Evolutionary conservation across 2,888 invertebrate genomes (phyloP), one percentile per base, ranked within the genome.

Genomic region (Andrena marginata): DNA sequence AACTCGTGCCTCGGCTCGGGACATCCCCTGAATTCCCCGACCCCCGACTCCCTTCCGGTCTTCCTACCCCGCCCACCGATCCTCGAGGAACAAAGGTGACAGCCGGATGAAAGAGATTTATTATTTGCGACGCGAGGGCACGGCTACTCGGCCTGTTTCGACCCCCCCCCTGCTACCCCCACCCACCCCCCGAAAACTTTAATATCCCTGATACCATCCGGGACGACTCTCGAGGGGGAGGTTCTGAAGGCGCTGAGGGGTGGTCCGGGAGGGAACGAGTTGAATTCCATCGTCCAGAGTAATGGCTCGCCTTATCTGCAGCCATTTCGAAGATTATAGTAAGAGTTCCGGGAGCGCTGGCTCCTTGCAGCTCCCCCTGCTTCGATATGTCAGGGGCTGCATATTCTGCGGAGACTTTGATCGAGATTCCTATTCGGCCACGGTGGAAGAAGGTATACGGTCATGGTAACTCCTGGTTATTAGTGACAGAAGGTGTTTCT

Each of bases 1-100:
- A 77, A 67, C 77, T 82, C 72, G 69, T 73, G 67, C 42, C 67
- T 13, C 67, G 79, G 54, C 54, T 70, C 76, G 64, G 81, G 71
- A 68, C 54, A 74, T 68, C 49, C 76, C 35, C 67, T 33, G 62
- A 60, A 84, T 76, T 76, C 79, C 49, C 35, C 62, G 8, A 7
- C 16, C 13, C n/a, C 20, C 2, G n/a, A n/a, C n/a, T n/a, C n/a
- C n/a, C n/a, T n/a, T n/a, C n/a, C n/a, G n/a, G 1, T 2, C 5
- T 2, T 10, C 35, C 33, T 2, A 10, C 51, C 13, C 29, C 4
- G 2, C 42, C 16, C 33, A 3, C 59, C 54, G 29, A 26, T 56
- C 67, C 67, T 73, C 68, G n/a, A 13, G 62, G 68, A 64, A 84
- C 79, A 82, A 84, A 67, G 72, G 59, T 48, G 60, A 60, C 65